A percentile compares a stretch with the other conserved stretches of the same genome.
These are phyloP conservation scores for Hyposmocoma kahamanoa DNA, from an alignment of 1,140 invertebrate genomes.

Conservation along the genomic window DNA sequence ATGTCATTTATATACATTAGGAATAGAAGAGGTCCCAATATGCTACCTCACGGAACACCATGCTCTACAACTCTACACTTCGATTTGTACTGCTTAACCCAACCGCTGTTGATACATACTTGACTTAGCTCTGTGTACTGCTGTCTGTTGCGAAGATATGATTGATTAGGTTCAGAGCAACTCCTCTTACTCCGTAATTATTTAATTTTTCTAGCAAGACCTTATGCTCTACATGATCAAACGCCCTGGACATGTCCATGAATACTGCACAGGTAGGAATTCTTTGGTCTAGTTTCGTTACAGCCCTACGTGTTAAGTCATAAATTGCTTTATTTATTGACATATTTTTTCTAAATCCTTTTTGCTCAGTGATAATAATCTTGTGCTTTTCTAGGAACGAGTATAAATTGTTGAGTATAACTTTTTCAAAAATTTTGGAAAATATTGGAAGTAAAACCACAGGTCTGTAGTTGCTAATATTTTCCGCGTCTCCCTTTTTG, in stretches of 20 bases:
- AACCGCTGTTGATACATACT: too few species aligned
- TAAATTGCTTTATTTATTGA: neutral
- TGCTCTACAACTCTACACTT: too few species aligned
- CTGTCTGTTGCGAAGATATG: neutral
- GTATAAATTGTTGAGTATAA: conserved; percentile 6
- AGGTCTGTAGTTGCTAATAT: neutral
- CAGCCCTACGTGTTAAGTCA: neutral
- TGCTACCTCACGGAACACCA: too few species aligned
- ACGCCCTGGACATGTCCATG: neutral
- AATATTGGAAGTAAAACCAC: neutral
- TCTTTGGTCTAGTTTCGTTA: neutral
- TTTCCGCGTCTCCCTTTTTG: neutral
- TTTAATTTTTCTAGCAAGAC: neutral
- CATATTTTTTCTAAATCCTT: neutral
- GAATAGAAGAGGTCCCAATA: too few species aligned
- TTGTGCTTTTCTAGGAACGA: neutral
- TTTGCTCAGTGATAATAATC: neutral
- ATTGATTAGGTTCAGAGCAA: neutral
- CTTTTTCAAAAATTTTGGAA: neutral
- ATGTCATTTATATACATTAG: too few species aligned
- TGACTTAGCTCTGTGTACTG: neutral
- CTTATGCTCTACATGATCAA: neutral
- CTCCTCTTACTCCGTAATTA: neutral
- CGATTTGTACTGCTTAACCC: too few species aligned
- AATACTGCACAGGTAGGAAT: neutral